phyloP scores from a whole-genome alignment of 2,113 vertebrate species.

The Zosterops hypoxanthus region DNA sequence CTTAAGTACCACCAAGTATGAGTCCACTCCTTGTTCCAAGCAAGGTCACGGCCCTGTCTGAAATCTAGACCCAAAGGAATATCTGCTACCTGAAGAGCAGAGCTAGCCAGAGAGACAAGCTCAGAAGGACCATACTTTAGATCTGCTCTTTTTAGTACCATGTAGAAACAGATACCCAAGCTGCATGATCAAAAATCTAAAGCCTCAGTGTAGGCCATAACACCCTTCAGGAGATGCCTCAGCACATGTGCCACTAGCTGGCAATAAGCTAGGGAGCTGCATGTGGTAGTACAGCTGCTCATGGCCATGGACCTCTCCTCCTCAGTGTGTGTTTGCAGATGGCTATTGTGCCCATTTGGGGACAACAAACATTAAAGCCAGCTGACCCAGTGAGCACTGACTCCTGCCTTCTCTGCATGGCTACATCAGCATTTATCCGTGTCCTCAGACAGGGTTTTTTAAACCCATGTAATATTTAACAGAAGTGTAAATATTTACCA shows the following conservation, averaged over 20 bases:
- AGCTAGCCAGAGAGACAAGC: too few relatives aligned
- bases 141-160: neutral
- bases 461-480: neutral
- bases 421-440: neutral
- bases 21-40: too few relatives aligned
- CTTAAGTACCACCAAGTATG: too few relatives aligned
- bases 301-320: neutral
- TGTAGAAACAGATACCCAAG: neutral
- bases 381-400: neutral
- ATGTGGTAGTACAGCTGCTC: neutral
- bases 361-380: neutral
- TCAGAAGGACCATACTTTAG: too few relatives aligned
- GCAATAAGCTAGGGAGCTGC: neutral
- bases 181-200: neutral
- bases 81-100: too few relatives aligned
- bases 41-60: too few relatives aligned
- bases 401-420: neutral
- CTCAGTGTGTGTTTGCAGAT: neutral
- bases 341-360: neutral
- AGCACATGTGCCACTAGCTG: neutral
- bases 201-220: neutral
- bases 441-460: neutral
- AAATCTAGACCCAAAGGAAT: too few relatives aligned
- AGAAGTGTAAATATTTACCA: neutral
- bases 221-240: neutral